Conservation (phyloP, 2,797 vertebrate genomes). For the Mus minutoides region DNA sequence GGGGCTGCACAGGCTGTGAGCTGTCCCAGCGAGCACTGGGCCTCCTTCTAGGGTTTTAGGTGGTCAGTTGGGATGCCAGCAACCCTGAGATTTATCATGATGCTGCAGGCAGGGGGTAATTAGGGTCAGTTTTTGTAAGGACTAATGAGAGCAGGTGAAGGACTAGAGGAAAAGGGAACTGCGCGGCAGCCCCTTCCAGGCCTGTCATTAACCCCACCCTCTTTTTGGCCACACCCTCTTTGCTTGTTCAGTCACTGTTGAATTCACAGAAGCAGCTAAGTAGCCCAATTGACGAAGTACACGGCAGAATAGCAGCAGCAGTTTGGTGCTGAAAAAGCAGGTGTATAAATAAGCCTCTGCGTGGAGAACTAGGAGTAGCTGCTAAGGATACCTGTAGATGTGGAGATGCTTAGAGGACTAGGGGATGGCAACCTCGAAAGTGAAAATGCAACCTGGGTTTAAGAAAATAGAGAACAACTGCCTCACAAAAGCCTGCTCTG, state of each 20-base stretch:
- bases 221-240: not conserved
- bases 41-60: not conserved
- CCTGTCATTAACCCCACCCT: not conserved
- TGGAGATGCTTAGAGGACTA: not conserved
- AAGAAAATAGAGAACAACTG: not conserved
- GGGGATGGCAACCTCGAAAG: not conserved
- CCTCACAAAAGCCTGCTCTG: not conserved
- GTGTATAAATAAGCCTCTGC: not conserved
- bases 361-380: conserved; percentile 1
- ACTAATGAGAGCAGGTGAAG: not conserved
- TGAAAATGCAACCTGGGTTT: not conserved
- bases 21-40: not conserved
- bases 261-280: not conserved
- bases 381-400: not conserved
- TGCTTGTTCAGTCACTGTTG: not conserved
- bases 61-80: not conserved
- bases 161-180: not conserved
- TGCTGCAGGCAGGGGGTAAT: not conserved
- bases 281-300: not conserved
- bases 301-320: not conserved
- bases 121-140: not conserved
- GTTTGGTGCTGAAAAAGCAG: conserved; percentile 19
- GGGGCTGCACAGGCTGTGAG: not conserved
- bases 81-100: conserved; percentile 5
- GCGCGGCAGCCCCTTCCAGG: not conserved